Evolutionary conservation across 2,113 vertebrate species (phyloP).

Genomic region (Vidua macroura): DNA sequence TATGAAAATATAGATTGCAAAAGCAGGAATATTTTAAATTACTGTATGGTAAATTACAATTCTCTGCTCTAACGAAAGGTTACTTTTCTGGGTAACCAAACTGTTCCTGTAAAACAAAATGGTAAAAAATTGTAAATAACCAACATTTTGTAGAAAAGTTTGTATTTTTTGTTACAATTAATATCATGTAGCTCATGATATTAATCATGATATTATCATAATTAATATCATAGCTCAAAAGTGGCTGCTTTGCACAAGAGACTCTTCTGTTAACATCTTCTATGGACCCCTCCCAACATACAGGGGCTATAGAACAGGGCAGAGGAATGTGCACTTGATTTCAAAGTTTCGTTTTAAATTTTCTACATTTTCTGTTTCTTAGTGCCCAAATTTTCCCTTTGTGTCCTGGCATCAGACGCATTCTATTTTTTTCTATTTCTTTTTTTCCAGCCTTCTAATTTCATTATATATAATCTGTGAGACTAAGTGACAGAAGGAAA

Average conservation of each 20-base stretch:
- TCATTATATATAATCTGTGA: background rate
- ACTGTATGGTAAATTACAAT: background rate
- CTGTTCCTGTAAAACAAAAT: background rate
- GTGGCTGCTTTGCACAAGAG: background rate
- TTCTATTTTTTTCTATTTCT: background rate
- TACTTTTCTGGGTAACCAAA: background rate
- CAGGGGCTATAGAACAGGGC: background rate
- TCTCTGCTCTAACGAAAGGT: background rate
- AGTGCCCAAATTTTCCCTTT: background rate
- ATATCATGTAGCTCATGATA: background rate
- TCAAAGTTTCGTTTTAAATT: background rate
- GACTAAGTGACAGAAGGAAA: background rate
- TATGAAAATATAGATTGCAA: background rate
- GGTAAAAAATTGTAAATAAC: background rate
- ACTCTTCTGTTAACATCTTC: background rate
- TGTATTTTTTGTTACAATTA: background rate
- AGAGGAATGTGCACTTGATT: background rate
- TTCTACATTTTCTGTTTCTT: background rate
- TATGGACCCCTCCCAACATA: background rate
- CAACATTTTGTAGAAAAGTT: background rate
- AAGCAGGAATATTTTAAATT: background rate
- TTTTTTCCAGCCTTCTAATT: background rate
- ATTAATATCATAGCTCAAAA: background rate
- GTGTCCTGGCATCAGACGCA: background rate
- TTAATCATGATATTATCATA: too few relatives aligned